Evolutionary conservation across 2,888 invertebrate genomes (phyloP).

Genomic region (Leptinotarsa rubiginosa): DNA sequence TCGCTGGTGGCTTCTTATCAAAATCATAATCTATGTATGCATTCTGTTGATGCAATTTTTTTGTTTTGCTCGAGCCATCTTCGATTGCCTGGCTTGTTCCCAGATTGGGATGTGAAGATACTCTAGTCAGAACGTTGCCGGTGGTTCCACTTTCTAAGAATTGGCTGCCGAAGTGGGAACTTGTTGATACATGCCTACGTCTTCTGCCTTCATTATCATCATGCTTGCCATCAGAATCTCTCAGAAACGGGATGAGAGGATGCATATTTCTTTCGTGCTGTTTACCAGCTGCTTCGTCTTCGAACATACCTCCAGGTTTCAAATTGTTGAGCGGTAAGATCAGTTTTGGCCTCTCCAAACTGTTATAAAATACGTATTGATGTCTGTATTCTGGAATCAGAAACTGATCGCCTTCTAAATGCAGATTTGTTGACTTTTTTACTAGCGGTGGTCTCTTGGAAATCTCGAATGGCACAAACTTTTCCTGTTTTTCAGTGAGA

Average conservation of each 20-base stretch:
- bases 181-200: constrained; percentile 30
- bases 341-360: constrained; percentile 53
- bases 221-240: constrained; percentile 45
- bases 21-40: constrained; percentile 58
- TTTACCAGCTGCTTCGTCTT: constrained; percentile 64
- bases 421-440: constrained; percentile 65
- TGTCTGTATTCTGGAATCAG: constrained; percentile 66
- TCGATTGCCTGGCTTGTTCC: constrained; percentile 22
- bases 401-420: constrained; percentile 65
- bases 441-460: constrained; percentile 64
- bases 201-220: constrained; percentile 40
- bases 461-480: constrained; percentile 65
- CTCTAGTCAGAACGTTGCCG: constrained; percentile 25
- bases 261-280: constrained; percentile 60
- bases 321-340: constrained; percentile 59
- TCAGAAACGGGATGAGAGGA: constrained; percentile 61
- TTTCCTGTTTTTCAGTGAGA: constrained; percentile 64
- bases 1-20: constrained; percentile 41
- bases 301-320: constrained; percentile 65
- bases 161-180: constrained; percentile 27
- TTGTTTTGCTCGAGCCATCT: neutral
- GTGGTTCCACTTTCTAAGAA: constrained; percentile 45
- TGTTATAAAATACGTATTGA: constrained; percentile 58
- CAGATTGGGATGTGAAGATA: constrained; percentile 41
- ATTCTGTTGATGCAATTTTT: constrained; percentile 47